Percentiles rank a stretch among this genome's conserved stretches.
Conservation (phyloP, 2,888 invertebrate species). For the Eumacrocentrus americanus region DNA sequence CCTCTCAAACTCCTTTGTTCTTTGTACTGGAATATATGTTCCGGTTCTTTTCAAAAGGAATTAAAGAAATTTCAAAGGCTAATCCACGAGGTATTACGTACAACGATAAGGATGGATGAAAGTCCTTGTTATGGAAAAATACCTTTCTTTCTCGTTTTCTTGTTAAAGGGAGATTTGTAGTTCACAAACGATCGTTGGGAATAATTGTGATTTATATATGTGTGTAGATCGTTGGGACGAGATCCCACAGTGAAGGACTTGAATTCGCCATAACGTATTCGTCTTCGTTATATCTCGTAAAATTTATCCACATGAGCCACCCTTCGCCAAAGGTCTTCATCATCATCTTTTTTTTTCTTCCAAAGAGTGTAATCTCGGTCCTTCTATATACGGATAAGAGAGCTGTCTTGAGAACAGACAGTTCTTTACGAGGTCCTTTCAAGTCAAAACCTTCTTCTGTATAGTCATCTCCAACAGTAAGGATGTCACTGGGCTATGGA, state of each 20-base stretch:
- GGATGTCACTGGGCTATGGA: slow-evolving; percentile 31
- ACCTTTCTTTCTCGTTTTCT: background rate
- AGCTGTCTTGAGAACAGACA: slow-evolving; percentile 39
- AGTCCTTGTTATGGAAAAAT: background rate
- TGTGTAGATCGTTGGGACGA: slow-evolving; percentile 5
- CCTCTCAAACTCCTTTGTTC: background rate
- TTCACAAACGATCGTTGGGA: slow-evolving; percentile 9
- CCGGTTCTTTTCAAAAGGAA: background rate
- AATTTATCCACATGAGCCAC: slow-evolving; percentile 10
- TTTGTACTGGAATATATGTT: too few relatives aligned
- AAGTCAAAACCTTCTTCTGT: slow-evolving; percentile 15
- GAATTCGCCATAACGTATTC: slow-evolving; percentile 27
- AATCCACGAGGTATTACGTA: background rate
- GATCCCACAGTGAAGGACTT: slow-evolving; percentile 20
- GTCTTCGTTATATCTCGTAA: slow-evolving; percentile 13
- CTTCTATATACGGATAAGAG: slow-evolving; percentile 38
- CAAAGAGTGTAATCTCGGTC: slow-evolving; percentile 11
- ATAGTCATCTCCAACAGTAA: slow-evolving; percentile 16
- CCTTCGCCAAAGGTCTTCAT: slow-evolving; percentile 18
- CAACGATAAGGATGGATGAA: background rate
- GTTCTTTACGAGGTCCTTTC: slow-evolving; percentile 37
- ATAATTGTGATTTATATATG: slow-evolving; percentile 30
- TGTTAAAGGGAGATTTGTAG: background rate
- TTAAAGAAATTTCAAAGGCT: background rate
- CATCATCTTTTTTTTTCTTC: slow-evolving; percentile 15